These are phyloP conservation scores for Stomatorhinus walkeri DNA, from an alignment of 2,797 vertebrate species.

Conservation along the genomic window DNA sequence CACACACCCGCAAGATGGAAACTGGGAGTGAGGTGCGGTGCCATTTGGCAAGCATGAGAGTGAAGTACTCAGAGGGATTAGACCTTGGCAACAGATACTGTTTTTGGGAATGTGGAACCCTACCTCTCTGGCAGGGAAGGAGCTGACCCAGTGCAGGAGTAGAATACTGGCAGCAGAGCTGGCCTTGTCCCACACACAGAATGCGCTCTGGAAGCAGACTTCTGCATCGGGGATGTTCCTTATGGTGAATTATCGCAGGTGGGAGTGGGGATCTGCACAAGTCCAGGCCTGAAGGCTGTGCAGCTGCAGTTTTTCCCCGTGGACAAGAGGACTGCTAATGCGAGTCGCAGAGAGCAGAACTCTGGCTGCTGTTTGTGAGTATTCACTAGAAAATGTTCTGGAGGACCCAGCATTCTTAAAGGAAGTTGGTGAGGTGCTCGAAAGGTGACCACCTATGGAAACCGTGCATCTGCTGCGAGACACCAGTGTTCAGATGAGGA, in stretches of 20 bases:
- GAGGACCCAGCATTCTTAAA: not conserved
- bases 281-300: not conserved
- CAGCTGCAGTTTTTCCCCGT: not conserved
- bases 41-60: not conserved
- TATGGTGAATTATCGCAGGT: not conserved
- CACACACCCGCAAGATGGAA: not conserved
- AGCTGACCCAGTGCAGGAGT: not conserved
- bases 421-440: not conserved
- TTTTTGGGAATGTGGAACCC: not conserved
- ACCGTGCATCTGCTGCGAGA: not conserved
- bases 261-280: not conserved
- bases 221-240: not conserved
- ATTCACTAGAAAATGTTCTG: not conserved
- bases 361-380: not conserved
- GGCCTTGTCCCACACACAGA: not conserved
- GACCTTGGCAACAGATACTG: not conserved
- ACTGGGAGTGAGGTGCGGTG: not conserved
- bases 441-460: not conserved
- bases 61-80: not conserved
- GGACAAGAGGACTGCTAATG: not conserved
- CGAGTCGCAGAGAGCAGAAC: not conserved
- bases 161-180: not conserved
- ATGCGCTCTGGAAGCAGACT: not conserved
- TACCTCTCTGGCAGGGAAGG: not conserved
- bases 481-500: not conserved